Conservation (phyloP, 2,113 vertebrate species). For the Mixornis gularis region DNA sequence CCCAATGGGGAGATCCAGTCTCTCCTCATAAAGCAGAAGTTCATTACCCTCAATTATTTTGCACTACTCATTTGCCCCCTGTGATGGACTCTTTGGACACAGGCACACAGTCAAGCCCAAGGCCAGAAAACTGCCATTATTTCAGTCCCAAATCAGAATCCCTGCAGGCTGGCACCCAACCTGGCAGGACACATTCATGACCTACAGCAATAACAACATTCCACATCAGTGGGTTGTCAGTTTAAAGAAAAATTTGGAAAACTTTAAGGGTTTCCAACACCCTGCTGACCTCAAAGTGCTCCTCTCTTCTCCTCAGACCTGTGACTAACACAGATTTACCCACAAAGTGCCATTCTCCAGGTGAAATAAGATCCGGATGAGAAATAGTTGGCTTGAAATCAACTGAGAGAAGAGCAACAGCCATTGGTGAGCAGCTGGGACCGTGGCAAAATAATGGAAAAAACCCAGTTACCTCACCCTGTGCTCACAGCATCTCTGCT, state of each 20-base stretch:
- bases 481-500: conserved; percentile 9
- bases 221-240: background rate
- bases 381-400: conserved; percentile 7
- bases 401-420: background rate
- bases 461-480: background rate
- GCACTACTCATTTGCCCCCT: background rate
- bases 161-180: background rate
- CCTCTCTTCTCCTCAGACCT: background rate
- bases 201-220: background rate
- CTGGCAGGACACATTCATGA: background rate
- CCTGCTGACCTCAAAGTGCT: background rate
- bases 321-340: background rate
- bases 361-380: background rate
- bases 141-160: background rate
- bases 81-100: background rate
- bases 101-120: background rate
- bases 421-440: background rate
- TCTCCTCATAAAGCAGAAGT: background rate
- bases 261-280: background rate
- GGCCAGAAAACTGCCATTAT: background rate
- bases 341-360: background rate
- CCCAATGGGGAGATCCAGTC: background rate
- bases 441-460: background rate
- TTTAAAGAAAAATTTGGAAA: background rate
- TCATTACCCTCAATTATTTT: background rate